Conservation (phyloP, 2,113 vertebrate species). For the Plecturocebus donacophilus region DNA sequence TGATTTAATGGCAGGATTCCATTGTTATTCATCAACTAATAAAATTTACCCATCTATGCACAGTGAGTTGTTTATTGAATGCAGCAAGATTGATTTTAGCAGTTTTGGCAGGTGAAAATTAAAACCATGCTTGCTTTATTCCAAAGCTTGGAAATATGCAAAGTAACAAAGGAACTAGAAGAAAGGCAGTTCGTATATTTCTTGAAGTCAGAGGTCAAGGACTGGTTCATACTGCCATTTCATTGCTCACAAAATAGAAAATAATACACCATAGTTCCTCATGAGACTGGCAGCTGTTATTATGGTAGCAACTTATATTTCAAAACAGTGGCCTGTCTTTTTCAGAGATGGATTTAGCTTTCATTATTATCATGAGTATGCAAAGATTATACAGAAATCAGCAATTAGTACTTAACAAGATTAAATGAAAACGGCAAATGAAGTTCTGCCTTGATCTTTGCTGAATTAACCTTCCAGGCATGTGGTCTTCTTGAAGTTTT, state of each 20-base stretch:
- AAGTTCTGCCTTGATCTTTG: background rate
- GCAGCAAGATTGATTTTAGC: constrained; percentile 59
- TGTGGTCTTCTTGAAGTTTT: background rate
- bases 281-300: background rate
- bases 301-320: background rate
- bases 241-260: background rate
- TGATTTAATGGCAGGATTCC: constrained; percentile 28
- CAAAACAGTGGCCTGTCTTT: background rate
- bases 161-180: background rate
- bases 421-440: background rate
- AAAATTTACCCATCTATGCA: constrained; percentile 53
- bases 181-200: background rate
- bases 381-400: background rate
- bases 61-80: constrained; percentile 46
- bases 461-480: background rate
- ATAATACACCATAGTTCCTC: background rate
- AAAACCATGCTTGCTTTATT: constrained; percentile 43
- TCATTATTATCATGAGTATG: background rate
- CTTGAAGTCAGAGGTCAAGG: background rate
- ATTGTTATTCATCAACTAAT: constrained; percentile 59
- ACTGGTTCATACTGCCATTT: background rate
- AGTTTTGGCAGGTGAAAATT: constrained; percentile 63
- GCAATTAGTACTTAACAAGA: background rate
- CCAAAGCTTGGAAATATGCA: background rate
- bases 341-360: background rate